These are phyloP conservation scores for Pectinophora gossypiella DNA, from an alignment of 1,140 invertebrate genomes.

Conservation along the genomic window DNA sequence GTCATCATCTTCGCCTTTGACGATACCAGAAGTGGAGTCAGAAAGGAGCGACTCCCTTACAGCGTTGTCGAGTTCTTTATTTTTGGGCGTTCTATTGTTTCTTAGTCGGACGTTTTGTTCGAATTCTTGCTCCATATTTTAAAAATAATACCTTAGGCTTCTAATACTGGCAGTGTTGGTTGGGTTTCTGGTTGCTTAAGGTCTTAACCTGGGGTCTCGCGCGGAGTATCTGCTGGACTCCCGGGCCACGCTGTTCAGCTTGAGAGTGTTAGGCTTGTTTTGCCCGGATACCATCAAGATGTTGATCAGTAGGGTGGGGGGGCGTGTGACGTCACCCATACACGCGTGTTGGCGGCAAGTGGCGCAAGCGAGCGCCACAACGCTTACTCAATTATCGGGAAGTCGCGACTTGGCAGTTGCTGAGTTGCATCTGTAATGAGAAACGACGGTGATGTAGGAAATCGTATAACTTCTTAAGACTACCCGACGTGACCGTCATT, in stretches of 20 bases:
- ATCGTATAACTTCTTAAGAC: no score
- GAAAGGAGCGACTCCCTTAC: slow-evolving; percentile 54
- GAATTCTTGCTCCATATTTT: slow-evolving; percentile 43
- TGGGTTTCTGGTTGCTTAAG: slow-evolving; percentile 21
- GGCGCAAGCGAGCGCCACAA: slow-evolving; percentile 26
- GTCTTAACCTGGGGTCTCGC: slow-evolving; percentile 71
- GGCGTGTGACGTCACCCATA: slow-evolving; percentile 42
- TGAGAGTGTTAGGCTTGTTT: slow-evolving; percentile 62
- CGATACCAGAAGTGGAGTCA: slow-evolving; percentile 60
- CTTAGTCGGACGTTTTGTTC: slow-evolving; percentile 33
- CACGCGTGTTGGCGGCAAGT: slow-evolving; percentile 21
- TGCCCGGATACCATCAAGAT: slow-evolving; percentile 64
- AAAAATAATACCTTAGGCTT: slow-evolving; percentile 31
- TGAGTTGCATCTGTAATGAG: background rate
- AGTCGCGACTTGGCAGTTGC: background rate
- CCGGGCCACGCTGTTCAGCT: slow-evolving; percentile 62
- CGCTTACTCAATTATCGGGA: background rate
- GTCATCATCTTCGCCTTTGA: slow-evolving; percentile 51
- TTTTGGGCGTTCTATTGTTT: slow-evolving; percentile 38
- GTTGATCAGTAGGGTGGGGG: slow-evolving; percentile 17
- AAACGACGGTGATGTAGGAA: no score
- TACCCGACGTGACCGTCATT: no score
- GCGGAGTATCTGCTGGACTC: slow-evolving; percentile 65
- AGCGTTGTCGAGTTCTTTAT: slow-evolving; percentile 27
- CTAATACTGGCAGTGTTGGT: slow-evolving; percentile 48